Conservation (phyloP, 2,797 vertebrate species). For the Sciurus carolinensis region DNA sequence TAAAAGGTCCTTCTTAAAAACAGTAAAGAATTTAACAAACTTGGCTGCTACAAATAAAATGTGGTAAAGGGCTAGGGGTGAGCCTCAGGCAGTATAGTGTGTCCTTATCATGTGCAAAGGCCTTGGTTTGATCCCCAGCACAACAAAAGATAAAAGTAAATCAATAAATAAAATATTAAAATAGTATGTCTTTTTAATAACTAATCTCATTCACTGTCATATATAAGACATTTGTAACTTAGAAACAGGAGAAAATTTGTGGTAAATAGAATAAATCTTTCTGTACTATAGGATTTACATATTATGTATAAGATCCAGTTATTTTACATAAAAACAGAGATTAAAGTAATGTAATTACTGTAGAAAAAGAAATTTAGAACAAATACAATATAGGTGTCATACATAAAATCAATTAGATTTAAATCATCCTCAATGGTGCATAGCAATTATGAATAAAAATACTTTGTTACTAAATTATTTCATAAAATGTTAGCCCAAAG, state of each 20-base stretch:
- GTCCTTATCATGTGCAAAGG: background rate
- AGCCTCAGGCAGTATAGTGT: background rate
- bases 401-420: constrained; percentile 57
- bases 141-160: background rate
- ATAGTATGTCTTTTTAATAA: background rate
- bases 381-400: constrained; percentile 47
- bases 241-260: background rate
- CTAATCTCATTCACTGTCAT: background rate
- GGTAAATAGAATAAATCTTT: constrained; percentile 50
- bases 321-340: constrained; percentile 61
- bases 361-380: constrained; percentile 33
- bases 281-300: background rate
- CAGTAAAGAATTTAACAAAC: background rate
- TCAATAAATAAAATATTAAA: background rate
- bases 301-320: background rate
- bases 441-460: constrained; percentile 65
- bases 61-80: too few species aligned
- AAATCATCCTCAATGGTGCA: constrained; percentile 46
- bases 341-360: constrained; percentile 38
- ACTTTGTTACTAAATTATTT: constrained; percentile 51
- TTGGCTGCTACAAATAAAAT: background rate
- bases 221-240: background rate
- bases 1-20: background rate
- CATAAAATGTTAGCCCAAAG: constrained; percentile 57
- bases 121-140: background rate